Conservation (phyloP, 2,113 vertebrate species). For the Xenus cinereus region DNA sequence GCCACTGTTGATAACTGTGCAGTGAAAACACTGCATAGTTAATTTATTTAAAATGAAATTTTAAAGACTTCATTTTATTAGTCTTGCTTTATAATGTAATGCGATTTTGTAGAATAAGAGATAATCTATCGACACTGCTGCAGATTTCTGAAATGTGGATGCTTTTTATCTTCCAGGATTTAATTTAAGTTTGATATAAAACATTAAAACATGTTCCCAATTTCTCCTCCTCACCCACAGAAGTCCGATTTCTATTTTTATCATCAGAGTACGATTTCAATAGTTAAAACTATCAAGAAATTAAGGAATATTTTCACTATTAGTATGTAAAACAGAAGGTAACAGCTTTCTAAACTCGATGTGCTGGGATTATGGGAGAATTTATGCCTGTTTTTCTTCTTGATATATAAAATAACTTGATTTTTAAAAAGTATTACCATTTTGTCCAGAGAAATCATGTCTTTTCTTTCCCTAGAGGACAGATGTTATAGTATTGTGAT, state of each 20-base stretch:
- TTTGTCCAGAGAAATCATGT: slow-evolving; percentile 10
- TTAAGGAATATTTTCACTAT: neutral
- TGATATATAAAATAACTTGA: neutral
- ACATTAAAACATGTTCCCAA: neutral
- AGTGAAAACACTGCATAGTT: neutral
- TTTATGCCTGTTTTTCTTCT: neutral
- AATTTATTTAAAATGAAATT: neutral
- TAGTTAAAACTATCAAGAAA: neutral
- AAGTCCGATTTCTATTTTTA: neutral
- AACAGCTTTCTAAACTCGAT: neutral
- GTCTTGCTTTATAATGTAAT: neutral
- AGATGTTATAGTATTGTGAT: neutral
- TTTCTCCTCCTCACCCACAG: neutral
- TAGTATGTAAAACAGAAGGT: neutral
- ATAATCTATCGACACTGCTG: neutral
- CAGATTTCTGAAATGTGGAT: neutral
- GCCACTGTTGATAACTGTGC: neutral
- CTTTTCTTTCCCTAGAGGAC: neutral
- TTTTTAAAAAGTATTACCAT: neutral
- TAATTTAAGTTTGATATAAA: neutral
- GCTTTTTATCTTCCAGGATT: neutral
- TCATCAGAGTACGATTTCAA: neutral
- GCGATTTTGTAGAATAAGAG: neutral
- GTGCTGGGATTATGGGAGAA: neutral
- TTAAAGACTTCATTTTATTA: neutral